Evolutionary conservation across 1,140 invertebrate genomes (phyloP).

Genomic region (Ceratina calcarata): DNA sequence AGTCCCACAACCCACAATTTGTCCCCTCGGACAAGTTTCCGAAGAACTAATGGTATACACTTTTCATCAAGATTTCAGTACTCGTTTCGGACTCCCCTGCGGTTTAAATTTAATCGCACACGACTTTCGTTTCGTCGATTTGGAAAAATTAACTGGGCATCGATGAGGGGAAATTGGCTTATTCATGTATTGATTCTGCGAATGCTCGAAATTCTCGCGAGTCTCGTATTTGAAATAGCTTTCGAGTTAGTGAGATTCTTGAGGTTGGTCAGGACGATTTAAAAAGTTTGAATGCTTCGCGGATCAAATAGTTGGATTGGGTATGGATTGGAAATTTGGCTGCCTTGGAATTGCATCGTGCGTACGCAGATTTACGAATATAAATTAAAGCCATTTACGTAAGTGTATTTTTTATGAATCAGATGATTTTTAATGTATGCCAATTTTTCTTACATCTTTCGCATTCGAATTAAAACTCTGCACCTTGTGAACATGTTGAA

Average conservation of each 20-base stretch:
- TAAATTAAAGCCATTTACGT: too few species aligned
- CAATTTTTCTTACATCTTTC: too few species aligned
- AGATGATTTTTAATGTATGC: too few species aligned
- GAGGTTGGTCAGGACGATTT: not conserved
- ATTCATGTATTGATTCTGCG: too few species aligned
- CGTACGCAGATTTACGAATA: too few species aligned
- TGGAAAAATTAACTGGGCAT: not conserved
- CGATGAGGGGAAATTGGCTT: not conserved
- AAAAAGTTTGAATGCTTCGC: not conserved
- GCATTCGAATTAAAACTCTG: too few species aligned
- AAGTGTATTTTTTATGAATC: too few species aligned
- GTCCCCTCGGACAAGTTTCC: not conserved
- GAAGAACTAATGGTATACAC: not conserved
- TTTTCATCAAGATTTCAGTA: not conserved
- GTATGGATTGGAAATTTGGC: too few species aligned
- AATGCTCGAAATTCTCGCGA: not conserved
- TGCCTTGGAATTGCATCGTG: not conserved
- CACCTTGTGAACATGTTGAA: too few species aligned
- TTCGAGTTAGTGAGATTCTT: not conserved
- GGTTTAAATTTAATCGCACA: not conserved
- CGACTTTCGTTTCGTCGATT: too few species aligned
- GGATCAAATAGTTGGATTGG: not conserved
- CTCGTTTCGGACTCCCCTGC: not conserved
- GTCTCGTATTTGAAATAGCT: not conserved
- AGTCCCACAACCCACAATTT: not conserved